Percentiles rank a stretch among this genome's conserved stretches.
These are phyloP conservation scores for Rhabdomys pumilio DNA, from an alignment of 2,797 vertebrate species.

Conservation along the genomic window DNA sequence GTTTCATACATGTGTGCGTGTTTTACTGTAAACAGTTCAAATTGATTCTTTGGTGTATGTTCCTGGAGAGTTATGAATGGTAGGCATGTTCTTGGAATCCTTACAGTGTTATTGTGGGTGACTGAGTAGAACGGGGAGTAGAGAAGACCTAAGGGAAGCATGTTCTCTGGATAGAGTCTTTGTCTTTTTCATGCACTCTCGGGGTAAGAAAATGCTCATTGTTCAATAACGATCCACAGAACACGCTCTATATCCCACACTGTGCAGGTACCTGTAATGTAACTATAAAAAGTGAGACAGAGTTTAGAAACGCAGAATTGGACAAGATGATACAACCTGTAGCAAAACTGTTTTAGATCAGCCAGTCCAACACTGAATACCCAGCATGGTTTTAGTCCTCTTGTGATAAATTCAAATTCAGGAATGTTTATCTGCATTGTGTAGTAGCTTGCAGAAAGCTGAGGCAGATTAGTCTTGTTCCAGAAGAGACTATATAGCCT, in stretches of 20 bases:
- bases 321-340: constrained; percentile 17
- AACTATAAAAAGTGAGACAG: background rate
- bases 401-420: constrained; percentile 35
- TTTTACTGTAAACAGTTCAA: background rate
- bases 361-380: background rate
- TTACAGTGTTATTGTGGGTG: background rate
- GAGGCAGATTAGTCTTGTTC: constrained; percentile 26
- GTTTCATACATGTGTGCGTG: background rate
- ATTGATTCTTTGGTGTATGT: background rate
- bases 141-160: constrained; percentile 32
- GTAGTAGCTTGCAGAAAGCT: constrained; percentile 53
- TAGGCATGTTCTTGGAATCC: background rate
- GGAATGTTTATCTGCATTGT: constrained; percentile 45
- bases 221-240: constrained; percentile 33
- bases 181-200: background rate
- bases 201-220: constrained; percentile 50
- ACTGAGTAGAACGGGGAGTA: background rate
- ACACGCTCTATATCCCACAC: background rate
- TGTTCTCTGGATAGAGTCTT: background rate
- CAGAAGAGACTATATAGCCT: constrained; percentile 7
- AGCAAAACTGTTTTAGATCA: constrained; percentile 2
- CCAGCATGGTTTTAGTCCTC: background rate
- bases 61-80: background rate
- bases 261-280: constrained; percentile 19
- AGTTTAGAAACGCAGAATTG: background rate